Base-by-base conservation (phyloP, 1,140 invertebrate genomes). In the Protaetia brevitarsis region DNA sequence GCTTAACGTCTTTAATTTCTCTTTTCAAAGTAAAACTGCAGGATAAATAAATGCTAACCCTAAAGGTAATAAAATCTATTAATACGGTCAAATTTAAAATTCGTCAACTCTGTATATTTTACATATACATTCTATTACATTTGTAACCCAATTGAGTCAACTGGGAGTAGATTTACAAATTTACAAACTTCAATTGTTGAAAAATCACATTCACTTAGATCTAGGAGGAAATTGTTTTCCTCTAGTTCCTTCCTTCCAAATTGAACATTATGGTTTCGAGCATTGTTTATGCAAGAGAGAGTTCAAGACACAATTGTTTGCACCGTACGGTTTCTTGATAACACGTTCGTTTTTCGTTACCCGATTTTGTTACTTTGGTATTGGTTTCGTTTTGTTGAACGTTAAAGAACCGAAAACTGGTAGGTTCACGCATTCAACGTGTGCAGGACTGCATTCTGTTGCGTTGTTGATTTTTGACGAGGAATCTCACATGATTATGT, bases 201-300 rank as follows among this genome's bases (percentile, higher is more conserved):
- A 11, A 34, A 51, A 21, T 16, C 11, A 41, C 8, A 23, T 51
- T 8, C 31, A 34, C 41, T 51, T 23, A 51, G 21, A 21, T 51
- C 1, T 51, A 51, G 5, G 19, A 51, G 26, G 19, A 11, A 8
- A 11, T 34, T 8, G 21, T 10, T 51, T 7, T 23, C 16, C 13
- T 51, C 19, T n/a, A n/a, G n/a, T n/a, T n/a, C n/a, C n/a, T n/a
- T 23, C 41, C 26, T 8, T 51, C 41, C 26, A 51, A 51, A 51
- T 0, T 51, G 26, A 51, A 23, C 26, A 8, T 23, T 23, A 64
- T 34, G 31, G 63, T 65, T 69, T 72, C 71, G 71, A 72, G 71
- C 71, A 72, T 72, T 72, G 71, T 72, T 72, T 72, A 72, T 71
- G 67, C 13, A 28, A 59, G 26, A 2, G 30, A 59, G 57, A 59